Base-by-base conservation (phyloP, 1,140 invertebrate genomes). In the Whitmania pigra region DNA sequence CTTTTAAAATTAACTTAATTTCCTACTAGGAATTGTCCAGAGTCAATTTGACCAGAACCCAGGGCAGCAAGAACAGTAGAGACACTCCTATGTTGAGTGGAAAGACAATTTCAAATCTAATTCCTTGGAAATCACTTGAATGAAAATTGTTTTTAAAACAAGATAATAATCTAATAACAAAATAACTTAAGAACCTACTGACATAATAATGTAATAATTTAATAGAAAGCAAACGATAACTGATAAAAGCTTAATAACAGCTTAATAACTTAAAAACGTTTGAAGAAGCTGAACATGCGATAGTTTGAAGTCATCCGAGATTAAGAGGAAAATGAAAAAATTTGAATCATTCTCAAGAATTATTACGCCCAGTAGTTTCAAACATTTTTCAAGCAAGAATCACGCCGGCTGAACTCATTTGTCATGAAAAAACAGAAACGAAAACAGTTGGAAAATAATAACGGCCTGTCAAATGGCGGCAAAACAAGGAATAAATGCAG, bases 51-150 rank as follows among this genome's bases (percentile, higher is more conserved):
- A 63, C 22, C 57, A 63, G 22, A 63, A 68, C 73, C 73, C 73
- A 74, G 9, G 73, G 73, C 3, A 74, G 17, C 17, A 74, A 20
- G 40, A 72, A 71, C 57, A 67, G 27, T 49, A 74, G 29, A 43
- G 60, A 67, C 29, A 67, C 70, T 68, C 69, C 70, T 72, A 57
- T 13, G 29, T 71, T 67, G 15, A 73, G 20, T 63, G 7, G 31
- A 36, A 31, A 53, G 22, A 11, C 20, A 20, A 31, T 25, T 22
- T 27, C 20, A 68, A 20, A 25, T 27, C 15, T 22, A 31, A 31
- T 9, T 31, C 9, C 2, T 53, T 9, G n/a, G 18, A 31, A 72
- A 11, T n/a, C n/a, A 13, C 2, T 18, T 31, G 29, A 72, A 72
- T 73, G 13, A 27, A n/a, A n/a, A 2, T n/a, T n/a, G 22, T 57